phyloP scores from a whole-genome alignment of 2,797 vertebrate genomes.

The Scyliorhinus canicula region DNA sequence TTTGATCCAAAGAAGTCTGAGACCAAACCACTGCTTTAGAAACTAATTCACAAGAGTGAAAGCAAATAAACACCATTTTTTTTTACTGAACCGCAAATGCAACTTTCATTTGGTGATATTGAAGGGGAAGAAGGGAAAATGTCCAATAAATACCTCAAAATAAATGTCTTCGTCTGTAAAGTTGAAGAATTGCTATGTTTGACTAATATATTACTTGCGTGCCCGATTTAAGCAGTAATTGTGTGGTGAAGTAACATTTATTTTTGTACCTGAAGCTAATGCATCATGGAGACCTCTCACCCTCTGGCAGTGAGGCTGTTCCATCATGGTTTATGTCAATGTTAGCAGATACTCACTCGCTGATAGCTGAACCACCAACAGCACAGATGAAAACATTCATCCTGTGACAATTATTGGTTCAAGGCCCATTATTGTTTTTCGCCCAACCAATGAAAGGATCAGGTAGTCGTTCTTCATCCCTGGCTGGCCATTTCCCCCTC shows the following conservation, averaged over 20 bases:
- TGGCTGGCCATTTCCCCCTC: background rate
- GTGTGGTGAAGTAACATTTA: constrained; percentile 15
- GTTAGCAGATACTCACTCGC: background rate
- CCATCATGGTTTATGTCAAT: background rate
- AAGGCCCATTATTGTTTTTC: background rate
- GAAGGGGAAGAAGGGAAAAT: background rate
- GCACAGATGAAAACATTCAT: background rate
- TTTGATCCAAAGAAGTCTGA: background rate
- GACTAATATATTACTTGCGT: background rate
- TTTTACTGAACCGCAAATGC: background rate
- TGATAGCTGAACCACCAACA: background rate
- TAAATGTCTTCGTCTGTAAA: background rate
- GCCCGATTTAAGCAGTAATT: background rate
- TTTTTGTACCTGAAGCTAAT: constrained; percentile 23
- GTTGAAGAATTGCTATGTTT: background rate
- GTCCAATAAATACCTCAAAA: background rate
- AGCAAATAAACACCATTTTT: background rate
- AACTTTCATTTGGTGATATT: background rate
- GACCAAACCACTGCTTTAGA: background rate
- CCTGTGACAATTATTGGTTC: background rate
- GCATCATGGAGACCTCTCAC: background rate
- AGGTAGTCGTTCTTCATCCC: background rate
- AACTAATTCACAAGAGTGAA: background rate
- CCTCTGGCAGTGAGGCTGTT: background rate
- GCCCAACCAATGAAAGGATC: background rate